Evolutionary conservation across 2,113 vertebrate genomes (phyloP), one percentile per base, ranked within the genome.

Genomic region (Colossoma macropomum): DNA sequence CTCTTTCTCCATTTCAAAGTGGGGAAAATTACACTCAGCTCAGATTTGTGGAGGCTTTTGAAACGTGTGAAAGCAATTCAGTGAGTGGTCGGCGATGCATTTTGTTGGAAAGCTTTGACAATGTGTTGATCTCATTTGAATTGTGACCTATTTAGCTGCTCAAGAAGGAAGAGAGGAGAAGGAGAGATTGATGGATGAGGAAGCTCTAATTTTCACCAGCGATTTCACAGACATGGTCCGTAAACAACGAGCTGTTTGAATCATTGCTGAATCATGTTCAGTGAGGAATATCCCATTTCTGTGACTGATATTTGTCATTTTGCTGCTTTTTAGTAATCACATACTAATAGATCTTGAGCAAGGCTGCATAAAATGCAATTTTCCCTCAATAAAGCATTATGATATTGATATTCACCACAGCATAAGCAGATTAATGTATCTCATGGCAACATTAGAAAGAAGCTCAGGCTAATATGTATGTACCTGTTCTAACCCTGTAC

Each of bases 141-240:
- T 76, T 69, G 15, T 87, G 72, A 89, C 68, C 82, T 65, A 78
- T 82, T 88, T 85, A 88, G 80, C 79, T 66, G 59, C 73, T 45
- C 17, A 70, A n/a, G 41, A 13, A n/a, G 30, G 59, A 7, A 13
- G 27, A 56, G 12, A 52, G 38, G 45, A 63, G 75, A 28, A 71
- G 65, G n/a, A 25, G 68, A 70, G n/a, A 21, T 78, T 63, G 70
- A 17, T 34, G 65, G n/a, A 15, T 73, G 81, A 56, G 15, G 72
- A 69, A 74, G 34, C 63, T 70, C 70, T 25, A 80, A 63, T 71
- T 84, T 80, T 75, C 45, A 78, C 45, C 69, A 65, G 68, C 71
- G 27, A 75, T 70, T 85, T 75, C 70, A 28, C 23, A 56, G 30
- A 15, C 38, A 50, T 50, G 38, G 27, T 60, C 62, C 19, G 30